phyloP scores from a whole-genome alignment of 2,888 invertebrate species.

The Leptopilina syphax region DNA sequence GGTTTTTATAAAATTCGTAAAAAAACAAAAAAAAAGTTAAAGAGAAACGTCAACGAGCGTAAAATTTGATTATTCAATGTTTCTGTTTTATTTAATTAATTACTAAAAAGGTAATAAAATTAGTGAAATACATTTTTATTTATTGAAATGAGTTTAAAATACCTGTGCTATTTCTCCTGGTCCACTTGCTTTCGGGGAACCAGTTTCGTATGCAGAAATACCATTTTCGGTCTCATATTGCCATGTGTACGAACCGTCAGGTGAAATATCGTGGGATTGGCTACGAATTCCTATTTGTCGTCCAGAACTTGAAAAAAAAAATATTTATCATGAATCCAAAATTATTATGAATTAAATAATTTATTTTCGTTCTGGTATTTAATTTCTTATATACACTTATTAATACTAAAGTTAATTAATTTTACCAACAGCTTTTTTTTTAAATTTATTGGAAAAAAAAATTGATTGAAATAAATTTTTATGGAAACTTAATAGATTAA shows the following conservation, averaged over 20 bases:
- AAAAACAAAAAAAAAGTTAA: neutral
- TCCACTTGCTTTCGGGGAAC: constrained; percentile 64
- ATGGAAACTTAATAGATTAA: no score
- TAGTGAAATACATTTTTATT: no score
- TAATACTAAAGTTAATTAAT: no score
- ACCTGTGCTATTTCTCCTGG: constrained; percentile 68
- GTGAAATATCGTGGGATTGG: constrained; percentile 65
- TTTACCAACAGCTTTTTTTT: no score
- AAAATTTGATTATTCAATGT: no score
- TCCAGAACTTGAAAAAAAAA: constrained; percentile 55
- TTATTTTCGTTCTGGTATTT: no score
- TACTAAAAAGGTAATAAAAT: no score
- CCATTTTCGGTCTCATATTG: constrained; percentile 75
- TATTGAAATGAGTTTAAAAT: constrained; percentile 5
- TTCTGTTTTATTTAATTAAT: neutral
- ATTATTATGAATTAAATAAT: no score
- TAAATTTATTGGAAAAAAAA: no score
- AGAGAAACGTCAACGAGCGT: neutral
- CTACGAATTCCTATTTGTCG: constrained; percentile 69
- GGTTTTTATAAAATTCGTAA: no score
- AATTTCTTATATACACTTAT: no score
- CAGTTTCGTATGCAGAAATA: constrained; percentile 70
- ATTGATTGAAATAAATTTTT: no score
- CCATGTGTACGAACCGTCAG: constrained; percentile 70
- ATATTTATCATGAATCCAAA: neutral